Evolutionary conservation across 2,888 invertebrate genomes (phyloP), one percentile per base, ranked within the genome.

Genomic region (Xestia sexstrigata): DNA sequence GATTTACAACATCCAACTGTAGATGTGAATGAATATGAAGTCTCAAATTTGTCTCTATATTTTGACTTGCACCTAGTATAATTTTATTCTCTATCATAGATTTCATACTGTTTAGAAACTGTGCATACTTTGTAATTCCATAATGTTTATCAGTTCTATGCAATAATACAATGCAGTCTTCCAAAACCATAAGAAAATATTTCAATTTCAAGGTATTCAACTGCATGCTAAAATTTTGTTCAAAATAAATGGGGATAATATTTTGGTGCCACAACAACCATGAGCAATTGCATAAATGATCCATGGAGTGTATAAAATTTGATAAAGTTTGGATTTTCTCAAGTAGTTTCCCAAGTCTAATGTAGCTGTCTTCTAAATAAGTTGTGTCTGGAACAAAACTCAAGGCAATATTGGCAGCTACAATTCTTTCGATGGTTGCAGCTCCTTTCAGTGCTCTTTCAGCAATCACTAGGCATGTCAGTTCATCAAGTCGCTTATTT

Each of bases 21-120:
- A 99, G 97, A 95, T 99, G 99, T 0, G 98, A 98, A 94, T 99
- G 99, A 63, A 99, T 99, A 89, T 99, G 99, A 49, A 99, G 96
- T 35, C 99, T 97, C 72, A 99, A 97, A 93, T 99, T 99, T 0
- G 98, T 99, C 96, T 99, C 99, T 84, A 99, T 98, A 90, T 98
- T 98, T 89, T 98, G 98, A 92, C 99, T 99, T 49, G 99, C 95
- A 62, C 98, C 98, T 86, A 97, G 97, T 47, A 98, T 93, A 68
- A 98, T 95, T 89, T 97, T 96, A 70, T 97, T 96, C 73, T 97
- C 96, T 62, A 98, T 95, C 78, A 97, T 93, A 67, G 91, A 92
- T 86, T 93, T 93, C 30, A 95, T 91, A 74, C 92, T 92, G 73
- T 90, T 89, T 71, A 95, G 88, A 89, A 97, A 95, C 73, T 94